Percentiles rank a stretch among this genome's conserved stretches.
Conservation (phyloP, 2,113 vertebrate genomes). For the Pteropus alecto region DNA sequence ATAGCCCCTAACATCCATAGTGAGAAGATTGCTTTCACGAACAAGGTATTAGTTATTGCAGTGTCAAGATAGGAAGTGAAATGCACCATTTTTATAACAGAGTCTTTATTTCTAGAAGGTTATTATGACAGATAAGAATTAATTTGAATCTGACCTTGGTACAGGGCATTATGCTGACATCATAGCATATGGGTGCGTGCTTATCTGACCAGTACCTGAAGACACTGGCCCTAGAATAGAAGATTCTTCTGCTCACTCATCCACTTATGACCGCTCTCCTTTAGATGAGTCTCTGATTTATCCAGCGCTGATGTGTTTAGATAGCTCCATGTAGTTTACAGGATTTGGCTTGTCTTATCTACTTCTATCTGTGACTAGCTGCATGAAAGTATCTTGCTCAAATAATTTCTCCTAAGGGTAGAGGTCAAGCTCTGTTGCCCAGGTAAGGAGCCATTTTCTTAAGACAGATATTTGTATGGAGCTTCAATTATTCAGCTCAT, state of each 20-base stretch:
- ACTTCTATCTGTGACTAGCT: neutral
- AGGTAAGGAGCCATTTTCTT: neutral
- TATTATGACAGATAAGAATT: neutral
- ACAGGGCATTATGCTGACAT: neutral
- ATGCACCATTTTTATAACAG: neutral
- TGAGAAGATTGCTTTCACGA: neutral
- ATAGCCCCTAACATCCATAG: neutral
- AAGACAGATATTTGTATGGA: neutral
- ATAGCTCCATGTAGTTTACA: neutral
- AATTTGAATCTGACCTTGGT: neutral
- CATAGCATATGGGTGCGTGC: neutral
- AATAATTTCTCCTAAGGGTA: neutral
- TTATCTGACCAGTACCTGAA: neutral
- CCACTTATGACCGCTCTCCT: neutral
- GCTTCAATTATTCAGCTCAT: neutral
- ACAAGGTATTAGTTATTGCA: neutral
- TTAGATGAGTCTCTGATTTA: neutral
- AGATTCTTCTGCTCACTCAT: neutral
- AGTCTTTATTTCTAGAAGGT: neutral
- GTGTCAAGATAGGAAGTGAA: neutral
- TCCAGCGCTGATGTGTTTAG: neutral
- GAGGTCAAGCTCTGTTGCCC: neutral
- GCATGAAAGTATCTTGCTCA: neutral
- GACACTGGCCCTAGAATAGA: neutral
- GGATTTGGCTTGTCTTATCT: neutral